Evolutionary conservation across 2,113 vertebrate genomes (phyloP), one percentile per base, ranked within the genome.

Genomic region (Puntigrus tetrazona): DNA sequence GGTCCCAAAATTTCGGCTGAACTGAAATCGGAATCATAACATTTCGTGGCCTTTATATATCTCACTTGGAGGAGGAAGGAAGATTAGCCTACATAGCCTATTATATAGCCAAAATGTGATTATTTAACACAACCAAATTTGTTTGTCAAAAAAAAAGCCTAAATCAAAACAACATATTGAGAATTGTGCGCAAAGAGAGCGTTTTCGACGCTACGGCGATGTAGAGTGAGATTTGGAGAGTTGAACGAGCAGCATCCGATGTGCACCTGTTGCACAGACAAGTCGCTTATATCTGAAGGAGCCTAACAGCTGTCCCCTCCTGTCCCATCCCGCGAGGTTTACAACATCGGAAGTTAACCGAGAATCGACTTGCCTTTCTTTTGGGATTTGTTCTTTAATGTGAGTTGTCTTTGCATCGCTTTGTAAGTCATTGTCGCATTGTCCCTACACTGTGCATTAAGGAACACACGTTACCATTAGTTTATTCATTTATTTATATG

Each of bases 181-280:
- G 11, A 78, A 41, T 18, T 27, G 10, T 52, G 50, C 27, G 8
- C 27, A 34, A 31, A 20, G 11, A 57, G 7, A 77, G 0, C 0
- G 13, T 43, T 63, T 29, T 45, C 57, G 38, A 45, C 70, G 50
- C 31, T 45, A 7, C 9, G 22, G n/a, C 20, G 36, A 36, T 36
- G 31, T 50, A 45, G 18, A 43, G 25, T 27, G 25, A 57, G 43
- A 55, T 43, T 43, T 43, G 38, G 36, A 72, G 43, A 63, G 29
- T 25, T 67, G 59, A 67, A 47, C 34, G n/a, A 61, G 43, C n/a
- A 45, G 59, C 78, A 63, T 65, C 22, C 10, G 59, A 47, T 47
- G 16, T 80, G 22, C 78, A 80, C 78, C 78, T 80, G 78, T 80
- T 80, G 78, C 78, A 31, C 72, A 41, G 69, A 73, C 67, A 45